These are phyloP conservation scores for Nymphicus hollandicus DNA, from an alignment of 2,113 vertebrate species.

Conservation along the genomic window DNA sequence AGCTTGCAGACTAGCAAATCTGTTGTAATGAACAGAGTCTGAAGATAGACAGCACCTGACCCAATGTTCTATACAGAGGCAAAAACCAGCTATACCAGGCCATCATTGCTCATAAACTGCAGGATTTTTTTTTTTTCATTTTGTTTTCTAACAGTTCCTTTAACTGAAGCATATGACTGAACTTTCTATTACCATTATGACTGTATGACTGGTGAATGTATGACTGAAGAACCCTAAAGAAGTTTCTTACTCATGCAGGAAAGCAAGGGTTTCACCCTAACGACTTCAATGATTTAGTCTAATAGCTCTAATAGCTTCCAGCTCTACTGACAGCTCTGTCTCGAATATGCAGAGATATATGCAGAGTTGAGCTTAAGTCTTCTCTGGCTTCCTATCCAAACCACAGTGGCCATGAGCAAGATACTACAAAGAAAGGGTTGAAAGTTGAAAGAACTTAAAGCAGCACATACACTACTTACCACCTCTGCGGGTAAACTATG, in stretches of 20 bases:
- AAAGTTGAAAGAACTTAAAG: neutral
- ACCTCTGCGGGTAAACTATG: neutral
- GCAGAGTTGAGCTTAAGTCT: neutral
- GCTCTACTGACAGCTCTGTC: neutral
- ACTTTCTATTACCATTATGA: neutral
- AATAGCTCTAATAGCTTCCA: neutral
- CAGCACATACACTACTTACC: neutral
- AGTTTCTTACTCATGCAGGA: neutral
- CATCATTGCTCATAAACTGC: neutral
- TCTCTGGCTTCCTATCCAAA: neutral
- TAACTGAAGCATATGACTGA: neutral
- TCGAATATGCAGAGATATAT: neutral
- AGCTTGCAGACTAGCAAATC: neutral
- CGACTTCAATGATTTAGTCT: neutral
- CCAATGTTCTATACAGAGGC: fast-evolving
- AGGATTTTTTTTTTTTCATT: neutral
- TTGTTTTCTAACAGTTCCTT: neutral
- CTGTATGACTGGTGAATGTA: fast-evolving
- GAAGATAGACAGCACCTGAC: neutral
- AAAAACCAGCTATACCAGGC: neutral
- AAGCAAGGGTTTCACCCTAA: neutral
- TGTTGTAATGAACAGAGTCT: neutral
- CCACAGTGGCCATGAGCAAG: neutral
- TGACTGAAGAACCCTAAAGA: neutral
- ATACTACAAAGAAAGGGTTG: neutral